These are phyloP conservation scores for Oryzias melastigma DNA, from an alignment of 2,113 vertebrate species.

Conservation along the genomic window DNA sequence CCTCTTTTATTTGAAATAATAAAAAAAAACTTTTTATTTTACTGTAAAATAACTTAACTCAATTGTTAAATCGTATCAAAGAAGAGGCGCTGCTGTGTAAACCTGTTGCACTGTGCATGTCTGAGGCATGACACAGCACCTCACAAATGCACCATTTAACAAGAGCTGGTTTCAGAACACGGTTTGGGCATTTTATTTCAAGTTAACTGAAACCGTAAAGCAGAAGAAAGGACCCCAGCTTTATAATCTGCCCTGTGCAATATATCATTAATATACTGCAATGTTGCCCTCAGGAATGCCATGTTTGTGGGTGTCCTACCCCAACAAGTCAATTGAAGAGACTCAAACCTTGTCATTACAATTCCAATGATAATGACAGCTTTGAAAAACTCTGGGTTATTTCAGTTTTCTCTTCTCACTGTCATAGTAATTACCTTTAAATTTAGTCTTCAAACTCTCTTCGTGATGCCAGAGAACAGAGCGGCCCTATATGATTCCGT, in stretches of 20 bases:
- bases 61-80: conserved; percentile 20
- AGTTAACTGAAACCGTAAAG: conserved; percentile 67
- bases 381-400: conserved; percentile 76
- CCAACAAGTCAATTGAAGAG: conserved; percentile 76
- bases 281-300: conserved; percentile 75
- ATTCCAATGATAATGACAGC: conserved; percentile 82
- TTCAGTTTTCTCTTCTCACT: conserved; percentile 75
- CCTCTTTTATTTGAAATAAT: too few relatives aligned
- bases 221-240: conserved; percentile 63
- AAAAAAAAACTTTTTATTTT: too few relatives aligned
- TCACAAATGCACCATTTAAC: conserved; percentile 47
- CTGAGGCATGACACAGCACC: conserved; percentile 64
- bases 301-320: conserved; percentile 81
- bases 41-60: too few relatives aligned
- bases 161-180: conserved; percentile 40
- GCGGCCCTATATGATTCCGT: conserved; percentile 65
- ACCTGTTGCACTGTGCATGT: conserved; percentile 5
- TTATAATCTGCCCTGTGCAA: conserved; percentile 73
- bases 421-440: conserved; percentile 85
- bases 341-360: conserved; percentile 81
- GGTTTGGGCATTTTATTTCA: conserved; percentile 62
- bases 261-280: conserved; percentile 79
- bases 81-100: neutral
- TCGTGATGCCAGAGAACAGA: conserved; percentile 60
- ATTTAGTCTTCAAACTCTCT: conserved; percentile 79